Base-by-base conservation (phyloP, 2,113 vertebrate species). In the Lates calcarifer region DNA sequence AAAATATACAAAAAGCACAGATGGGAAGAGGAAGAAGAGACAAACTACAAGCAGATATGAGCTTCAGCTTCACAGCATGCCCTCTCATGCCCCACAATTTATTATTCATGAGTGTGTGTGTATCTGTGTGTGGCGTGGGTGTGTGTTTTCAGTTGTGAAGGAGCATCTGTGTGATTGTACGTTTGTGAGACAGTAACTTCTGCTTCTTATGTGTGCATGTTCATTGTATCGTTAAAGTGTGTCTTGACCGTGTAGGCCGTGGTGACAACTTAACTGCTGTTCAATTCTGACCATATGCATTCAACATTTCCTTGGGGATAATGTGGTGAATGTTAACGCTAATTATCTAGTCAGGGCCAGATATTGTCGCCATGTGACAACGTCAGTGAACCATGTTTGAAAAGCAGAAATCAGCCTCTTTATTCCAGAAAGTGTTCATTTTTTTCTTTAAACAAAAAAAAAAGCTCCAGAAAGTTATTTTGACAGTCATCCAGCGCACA, bases 91-190 rank as follows among this genome's bases (percentile, higher is more conserved):
- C 35, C 75, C 11, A 10, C 15, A 61, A 41, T 71, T 82, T 66
- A 74, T 87, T 86, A 80, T 84, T 91, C 72, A 87, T 73, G 65
- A 82, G 61, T 69, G 28, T 77, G 66, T 55, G 20, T 57, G 14
- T 20, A 60, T 39, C 31, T 68, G 29, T 83, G 64, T 75, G 24
- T 28, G 37, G 51, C 2, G 33, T 74, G 35, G 26, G 75, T 74
- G 71, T 84, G 63, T 63, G 56, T 60, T 81, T 83, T 71, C 20
- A n/a, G 53, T 64, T 69, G 53, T 74, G 31, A 78, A 73, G 22
- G 74, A 75, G 53, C 51, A 12, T 74, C 29, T 56, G 53, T 53
- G 28, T 58, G 67, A n/a, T n/a, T 66, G 28, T 66, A 17, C 65
- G 69, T 70, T 14, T 72, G 68, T 58, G 31, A 43, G 14, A 29